Evolutionary conservation across 2,113 vertebrate species (phyloP), one percentile per base, ranked within the genome.

Genomic region (Microtus richardsoni): DNA sequence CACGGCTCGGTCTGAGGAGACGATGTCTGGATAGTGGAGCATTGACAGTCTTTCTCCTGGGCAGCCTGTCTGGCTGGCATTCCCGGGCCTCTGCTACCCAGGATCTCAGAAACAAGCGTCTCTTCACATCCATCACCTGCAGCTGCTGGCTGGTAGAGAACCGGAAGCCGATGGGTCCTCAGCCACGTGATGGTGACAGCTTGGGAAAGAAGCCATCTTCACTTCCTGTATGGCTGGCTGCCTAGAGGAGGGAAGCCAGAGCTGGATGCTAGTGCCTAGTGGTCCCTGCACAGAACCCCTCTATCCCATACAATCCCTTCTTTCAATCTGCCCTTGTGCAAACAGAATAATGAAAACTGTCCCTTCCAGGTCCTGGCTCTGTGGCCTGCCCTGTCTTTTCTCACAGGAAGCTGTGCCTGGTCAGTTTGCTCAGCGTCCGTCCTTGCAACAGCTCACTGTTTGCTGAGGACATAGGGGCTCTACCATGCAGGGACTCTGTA

Each of bases 181-280:
- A 71, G 58, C 66, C 95, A 91, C 0, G 83, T 93, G 94, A 84
- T 0, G 5, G 85, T 17, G 97, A 96, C 95, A 66, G 95, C 58
- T 7, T 91, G 91, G 97, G 97, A 98, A 93, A 97, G 97, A 80
- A 90, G 94, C 98, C 95, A 71, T 98, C 97, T 96, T 99, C 99
- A 99, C 98, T 99, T 99, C 98, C 98, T 99, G 98, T 98, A 98
- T 64, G 98, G 99, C 84, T 98, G 99, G 96, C 98, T 98, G 98
- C 98, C 99, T 99, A 98, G 88, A 97, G 96, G 93, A 97, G 95
- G 96, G 96, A 79, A 91, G 64, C 39, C n/a, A 26, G 97, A 93
- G 97, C 17, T 0, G 58, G 89, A 83, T 88, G 95, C 97, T 94
- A 96, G 97, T 7, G 77, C 86, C 93, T 49, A 87, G 70, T 39